Evolutionary conservation across 2,888 invertebrate genomes (phyloP).

Genomic region (Eupeodes latifasciatus): DNA sequence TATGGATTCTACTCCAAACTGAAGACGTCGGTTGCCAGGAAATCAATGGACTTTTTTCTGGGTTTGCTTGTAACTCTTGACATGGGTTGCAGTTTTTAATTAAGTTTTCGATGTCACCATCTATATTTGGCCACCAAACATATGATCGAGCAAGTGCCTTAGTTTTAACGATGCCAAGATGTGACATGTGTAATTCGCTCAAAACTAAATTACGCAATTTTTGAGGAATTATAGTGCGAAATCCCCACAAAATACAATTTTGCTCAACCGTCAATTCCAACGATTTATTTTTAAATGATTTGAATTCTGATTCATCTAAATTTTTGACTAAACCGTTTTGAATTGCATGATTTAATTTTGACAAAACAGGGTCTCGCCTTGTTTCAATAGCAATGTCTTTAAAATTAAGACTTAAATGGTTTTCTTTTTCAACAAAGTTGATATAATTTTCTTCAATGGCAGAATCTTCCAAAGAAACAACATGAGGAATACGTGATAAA

Average conservation of each 20-base stretch:
- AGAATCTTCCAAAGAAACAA: neutral
- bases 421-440: slow-evolving; percentile 1
- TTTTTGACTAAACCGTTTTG: slow-evolving; percentile 46
- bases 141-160: slow-evolving; percentile 59
- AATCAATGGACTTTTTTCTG: slow-evolving; percentile 64
- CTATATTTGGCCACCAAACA: slow-evolving; percentile 70
- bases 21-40: slow-evolving; percentile 58
- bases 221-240: slow-evolving; percentile 52
- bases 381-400: slow-evolving; percentile 19
- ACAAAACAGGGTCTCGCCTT: slow-evolving; percentile 18
- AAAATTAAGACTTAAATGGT: neutral
- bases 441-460: slow-evolving; percentile 12
- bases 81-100: slow-evolving; percentile 59
- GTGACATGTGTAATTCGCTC: slow-evolving; percentile 65
- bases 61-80: slow-evolving; percentile 63
- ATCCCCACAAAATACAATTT: slow-evolving; percentile 59
- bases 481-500: slow-evolving; percentile 4
- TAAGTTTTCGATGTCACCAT: slow-evolving; percentile 60
- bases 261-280: slow-evolving; percentile 60
- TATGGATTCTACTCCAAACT: slow-evolving; percentile 55
- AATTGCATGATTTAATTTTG: slow-evolving; percentile 51
- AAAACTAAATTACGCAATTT: slow-evolving; percentile 39
- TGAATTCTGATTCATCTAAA: slow-evolving; percentile 37
- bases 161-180: slow-evolving; percentile 72
- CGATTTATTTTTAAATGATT: slow-evolving; percentile 43